These are phyloP conservation scores for Pygoscelis antarcticus DNA, from an alignment of 2,113 vertebrate species.

Conservation along the genomic window DNA sequence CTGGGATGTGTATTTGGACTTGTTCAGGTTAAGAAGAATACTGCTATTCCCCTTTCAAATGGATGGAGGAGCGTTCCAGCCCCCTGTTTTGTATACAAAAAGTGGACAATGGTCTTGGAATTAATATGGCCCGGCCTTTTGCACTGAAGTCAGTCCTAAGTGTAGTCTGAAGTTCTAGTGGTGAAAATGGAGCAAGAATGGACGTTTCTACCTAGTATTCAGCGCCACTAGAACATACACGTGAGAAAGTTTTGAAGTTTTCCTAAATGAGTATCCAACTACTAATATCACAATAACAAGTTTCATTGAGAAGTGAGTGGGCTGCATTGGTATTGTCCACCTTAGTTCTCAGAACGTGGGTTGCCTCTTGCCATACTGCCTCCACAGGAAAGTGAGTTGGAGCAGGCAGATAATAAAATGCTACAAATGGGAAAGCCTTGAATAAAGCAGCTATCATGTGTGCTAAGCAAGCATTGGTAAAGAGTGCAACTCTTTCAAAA, in stretches of 20 bases:
- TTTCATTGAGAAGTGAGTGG: neutral
- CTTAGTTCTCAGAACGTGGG: neutral
- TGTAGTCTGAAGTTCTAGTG: neutral
- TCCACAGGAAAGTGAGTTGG: neutral
- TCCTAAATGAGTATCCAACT: neutral
- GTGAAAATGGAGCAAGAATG: neutral
- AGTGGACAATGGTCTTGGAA: neutral
- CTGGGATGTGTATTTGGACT: neutral
- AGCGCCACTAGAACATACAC: neutral
- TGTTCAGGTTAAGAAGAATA: neutral
- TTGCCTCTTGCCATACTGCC: neutral
- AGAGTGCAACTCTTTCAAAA: conserved; percentile 36
- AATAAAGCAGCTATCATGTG: neutral
- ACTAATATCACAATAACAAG: neutral
- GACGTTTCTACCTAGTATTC: neutral
- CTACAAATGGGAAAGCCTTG: neutral
- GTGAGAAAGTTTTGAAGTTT: neutral
- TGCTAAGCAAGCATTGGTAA: neutral
- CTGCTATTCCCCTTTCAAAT: neutral
- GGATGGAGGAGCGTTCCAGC: neutral
- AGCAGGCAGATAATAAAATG: neutral
- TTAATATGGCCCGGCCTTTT: neutral
- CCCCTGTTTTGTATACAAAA: neutral
- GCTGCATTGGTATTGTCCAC: neutral
- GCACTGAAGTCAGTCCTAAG: neutral